Evolutionary conservation across 2,888 invertebrate species (phyloP).

Genomic region (Venusia cambrica): DNA sequence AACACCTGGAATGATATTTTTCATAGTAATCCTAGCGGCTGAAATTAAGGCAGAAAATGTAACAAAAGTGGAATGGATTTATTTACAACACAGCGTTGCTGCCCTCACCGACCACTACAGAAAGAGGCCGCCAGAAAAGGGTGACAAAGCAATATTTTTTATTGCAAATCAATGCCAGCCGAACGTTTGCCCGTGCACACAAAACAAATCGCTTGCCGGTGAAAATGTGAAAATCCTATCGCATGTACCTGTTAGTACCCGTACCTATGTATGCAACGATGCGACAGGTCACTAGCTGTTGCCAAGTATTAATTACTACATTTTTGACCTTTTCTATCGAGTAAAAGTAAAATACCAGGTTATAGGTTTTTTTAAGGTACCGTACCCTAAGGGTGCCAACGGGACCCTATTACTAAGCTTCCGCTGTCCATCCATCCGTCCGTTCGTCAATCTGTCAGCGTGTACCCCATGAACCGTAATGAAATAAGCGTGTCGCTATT

Average conservation of each 20-base stretch:
- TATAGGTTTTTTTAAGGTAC: too few species aligned
- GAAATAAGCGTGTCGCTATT: too few species aligned
- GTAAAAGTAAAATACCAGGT: constrained; percentile 19
- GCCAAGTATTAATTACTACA: constrained; percentile 34
- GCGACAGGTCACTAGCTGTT: constrained; percentile 34
- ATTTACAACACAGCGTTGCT: constrained; percentile 35
- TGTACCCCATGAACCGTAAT: too few species aligned
- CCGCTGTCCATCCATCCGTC: too few species aligned
- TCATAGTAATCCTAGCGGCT: constrained; percentile 11
- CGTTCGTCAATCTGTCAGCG: too few species aligned
- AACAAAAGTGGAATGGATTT: constrained; percentile 37
- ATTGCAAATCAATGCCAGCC: constrained; percentile 64
- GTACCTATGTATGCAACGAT: constrained; percentile 33
- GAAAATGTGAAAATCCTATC: constrained; percentile 47
- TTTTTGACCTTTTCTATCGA: constrained; percentile 24
- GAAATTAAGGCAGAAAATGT: constrained; percentile 18
- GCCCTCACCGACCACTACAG: constrained; percentile 37
- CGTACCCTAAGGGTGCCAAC: too few species aligned
- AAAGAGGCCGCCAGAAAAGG: constrained; percentile 53
- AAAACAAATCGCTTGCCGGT: constrained; percentile 56
- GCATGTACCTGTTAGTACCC: constrained; percentile 32
- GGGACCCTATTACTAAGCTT: too few species aligned
- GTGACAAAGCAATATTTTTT: constrained; percentile 67
- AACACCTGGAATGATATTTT: constrained; percentile 6
- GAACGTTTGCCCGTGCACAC: constrained; percentile 55